Evolutionary conservation across 2,113 vertebrate species (phyloP), one percentile per base, ranked within the genome.

Genomic region (Kryptolebias marmoratus): DNA sequence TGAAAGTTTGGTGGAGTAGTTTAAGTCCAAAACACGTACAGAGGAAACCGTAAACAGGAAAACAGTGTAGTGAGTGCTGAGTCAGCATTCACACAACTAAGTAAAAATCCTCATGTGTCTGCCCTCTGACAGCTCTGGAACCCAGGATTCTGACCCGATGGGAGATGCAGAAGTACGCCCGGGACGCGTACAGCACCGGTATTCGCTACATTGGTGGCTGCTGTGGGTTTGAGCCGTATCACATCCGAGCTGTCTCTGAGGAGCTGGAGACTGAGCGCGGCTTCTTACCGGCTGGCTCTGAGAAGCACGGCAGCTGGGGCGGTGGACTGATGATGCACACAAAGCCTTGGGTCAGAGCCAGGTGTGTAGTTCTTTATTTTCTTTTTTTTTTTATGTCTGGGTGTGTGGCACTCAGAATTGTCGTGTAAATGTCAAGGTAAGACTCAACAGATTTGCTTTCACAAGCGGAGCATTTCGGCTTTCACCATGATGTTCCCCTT

Each of bases 331-430:
- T 94, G 74, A 97, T 98, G 97, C 97, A 99, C 86, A 99, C 97
- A 3, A 99, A 99, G 79, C 97, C 98, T 5, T 99, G 97, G 97
- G 93, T 99, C 81, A 92, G 98, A 93, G 97, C 97, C 47, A 96
- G 98, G 98, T 97, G 89, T 15, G 5, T 14, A 12, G 39, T 14
- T 13, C 3, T 52, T 18, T 32, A 2, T 9, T 58, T 53, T 62
- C 36, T 36, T 36, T 36, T 3, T 36, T 22, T 22, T 22, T 22
- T 22, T 22, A 22, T 22, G 22, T 22, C 22, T 22, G 22, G 22
- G 22, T 22, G 22, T 22, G 22, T 22, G 22, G 22, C 22, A 22
- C 22, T 22, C 22, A 22, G 22, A 22, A 22, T 22, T 22, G 22
- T 22, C 22, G 22, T 22, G 22, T 22, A 22, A 22, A 22, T 22